Conservation (phyloP, 2,113 vertebrate species). For the Peromyscus maniculatus region DNA sequence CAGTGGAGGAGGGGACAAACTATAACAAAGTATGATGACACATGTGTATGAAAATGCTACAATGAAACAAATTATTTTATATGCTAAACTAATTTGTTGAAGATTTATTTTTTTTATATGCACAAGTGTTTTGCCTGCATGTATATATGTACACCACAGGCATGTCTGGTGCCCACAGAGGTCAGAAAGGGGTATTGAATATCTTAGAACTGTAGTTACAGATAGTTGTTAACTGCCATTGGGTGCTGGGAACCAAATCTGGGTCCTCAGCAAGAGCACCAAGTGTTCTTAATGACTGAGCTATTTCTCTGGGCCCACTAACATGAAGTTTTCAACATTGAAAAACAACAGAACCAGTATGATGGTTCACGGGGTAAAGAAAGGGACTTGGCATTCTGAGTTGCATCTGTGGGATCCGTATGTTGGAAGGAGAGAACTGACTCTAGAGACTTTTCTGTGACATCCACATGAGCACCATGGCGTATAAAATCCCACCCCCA, state of each 20-base stretch:
- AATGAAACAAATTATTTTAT: not conserved
- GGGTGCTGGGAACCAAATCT: not conserved
- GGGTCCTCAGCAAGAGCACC: not conserved
- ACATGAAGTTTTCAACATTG: no score
- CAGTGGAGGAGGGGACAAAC: not conserved
- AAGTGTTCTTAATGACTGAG: not conserved
- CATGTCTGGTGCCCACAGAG: not conserved
- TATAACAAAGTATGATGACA: not conserved
- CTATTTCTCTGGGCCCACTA: no score
- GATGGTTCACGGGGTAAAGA: no score
- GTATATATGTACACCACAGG: not conserved
- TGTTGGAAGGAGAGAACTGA: no score
- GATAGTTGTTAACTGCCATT: not conserved
- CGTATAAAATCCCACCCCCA: not conserved
- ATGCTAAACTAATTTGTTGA: not conserved
- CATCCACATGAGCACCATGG: not conserved
- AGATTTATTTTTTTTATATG: not conserved
- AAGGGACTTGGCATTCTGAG: no score
- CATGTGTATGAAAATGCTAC: not conserved
- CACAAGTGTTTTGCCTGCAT: not conserved
- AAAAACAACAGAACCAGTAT: no score
- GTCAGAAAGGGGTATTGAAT: not conserved
- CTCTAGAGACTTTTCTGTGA: no score
- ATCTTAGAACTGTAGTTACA: not conserved
- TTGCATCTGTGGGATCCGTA: no score